These are phyloP conservation scores for Lasioglossum villosulum DNA, from an alignment of 2,888 invertebrate species.

Conservation along the genomic window DNA sequence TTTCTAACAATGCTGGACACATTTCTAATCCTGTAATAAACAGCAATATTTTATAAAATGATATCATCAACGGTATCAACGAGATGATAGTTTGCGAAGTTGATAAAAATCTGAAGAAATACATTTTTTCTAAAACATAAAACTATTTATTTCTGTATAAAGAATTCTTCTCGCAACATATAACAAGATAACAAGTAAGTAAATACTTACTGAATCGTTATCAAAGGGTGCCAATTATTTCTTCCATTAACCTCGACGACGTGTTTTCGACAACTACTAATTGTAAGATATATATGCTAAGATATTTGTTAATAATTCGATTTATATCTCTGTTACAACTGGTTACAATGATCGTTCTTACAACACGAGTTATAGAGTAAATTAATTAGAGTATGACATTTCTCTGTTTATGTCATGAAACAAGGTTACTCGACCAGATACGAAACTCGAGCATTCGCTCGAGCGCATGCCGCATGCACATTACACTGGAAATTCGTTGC, in stretches of 20 bases:
- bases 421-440: background rate
- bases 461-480: no score
- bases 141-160: background rate
- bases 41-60: background rate
- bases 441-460: no score
- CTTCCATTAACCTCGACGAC: background rate
- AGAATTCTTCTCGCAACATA: background rate
- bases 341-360: background rate
- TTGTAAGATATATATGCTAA: background rate
- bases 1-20: conserved; percentile 83
- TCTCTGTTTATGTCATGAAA: conserved; percentile 7
- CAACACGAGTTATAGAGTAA: background rate
- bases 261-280: background rate
- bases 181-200: background rate
- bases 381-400: background rate
- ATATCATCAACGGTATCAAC: background rate
- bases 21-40: conserved; percentile 66
- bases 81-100: background rate
- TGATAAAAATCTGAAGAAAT: background rate
- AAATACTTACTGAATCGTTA: conserved; percentile 36
- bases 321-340: background rate
- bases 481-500: background rate
- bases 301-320: conserved; percentile 1
- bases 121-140: background rate
- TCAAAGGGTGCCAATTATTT: conserved; percentile 1